Conservation (phyloP, 1,140 invertebrate genomes). For the Neodiprion lecontei region DNA sequence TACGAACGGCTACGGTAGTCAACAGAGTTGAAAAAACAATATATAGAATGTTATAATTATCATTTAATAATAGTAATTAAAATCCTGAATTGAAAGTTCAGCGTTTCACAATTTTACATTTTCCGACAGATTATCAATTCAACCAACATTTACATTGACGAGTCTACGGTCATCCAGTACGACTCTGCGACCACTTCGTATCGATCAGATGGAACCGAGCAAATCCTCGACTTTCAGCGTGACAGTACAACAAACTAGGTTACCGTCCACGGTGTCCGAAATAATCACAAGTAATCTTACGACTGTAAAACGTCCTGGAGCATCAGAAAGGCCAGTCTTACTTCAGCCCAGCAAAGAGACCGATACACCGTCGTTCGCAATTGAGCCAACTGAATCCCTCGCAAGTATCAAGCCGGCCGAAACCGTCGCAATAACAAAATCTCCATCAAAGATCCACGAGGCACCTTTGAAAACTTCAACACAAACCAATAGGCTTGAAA, state of each 20-base stretch:
- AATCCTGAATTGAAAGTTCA: not conserved
- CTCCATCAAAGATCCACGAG: not conserved
- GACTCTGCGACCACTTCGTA: conserved; percentile 34
- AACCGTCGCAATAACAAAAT: not conserved
- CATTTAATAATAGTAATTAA: conserved; percentile 8
- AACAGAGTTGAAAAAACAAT: not conserved
- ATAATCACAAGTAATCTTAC: conserved; percentile 34
- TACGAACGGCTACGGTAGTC: conserved; percentile 26
- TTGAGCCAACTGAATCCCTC: conserved; percentile 49
- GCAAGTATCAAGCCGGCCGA: conserved; percentile 45
- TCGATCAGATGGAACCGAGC: conserved; percentile 40
- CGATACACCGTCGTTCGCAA: conserved; percentile 31
- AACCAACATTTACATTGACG: conserved; percentile 43
- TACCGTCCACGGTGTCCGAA: conserved; percentile 22
- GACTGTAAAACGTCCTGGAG: conserved; percentile 21
- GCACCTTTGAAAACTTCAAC: not conserved
- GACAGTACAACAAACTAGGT: conserved; percentile 26
- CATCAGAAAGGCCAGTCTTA: conserved; percentile 41
- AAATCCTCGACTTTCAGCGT: conserved; percentile 25
- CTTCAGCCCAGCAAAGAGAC: conserved; percentile 51
- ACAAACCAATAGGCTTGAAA: not conserved
- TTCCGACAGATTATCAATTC: conserved; percentile 41
- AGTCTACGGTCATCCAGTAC: conserved; percentile 48
- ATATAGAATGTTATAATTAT: not conserved
- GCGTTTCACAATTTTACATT: conserved; percentile 10